These are phyloP conservation scores for Paramormyrops hopkinsi DNA, from an alignment of 2,797 vertebrate genomes.

Conservation along the genomic window DNA sequence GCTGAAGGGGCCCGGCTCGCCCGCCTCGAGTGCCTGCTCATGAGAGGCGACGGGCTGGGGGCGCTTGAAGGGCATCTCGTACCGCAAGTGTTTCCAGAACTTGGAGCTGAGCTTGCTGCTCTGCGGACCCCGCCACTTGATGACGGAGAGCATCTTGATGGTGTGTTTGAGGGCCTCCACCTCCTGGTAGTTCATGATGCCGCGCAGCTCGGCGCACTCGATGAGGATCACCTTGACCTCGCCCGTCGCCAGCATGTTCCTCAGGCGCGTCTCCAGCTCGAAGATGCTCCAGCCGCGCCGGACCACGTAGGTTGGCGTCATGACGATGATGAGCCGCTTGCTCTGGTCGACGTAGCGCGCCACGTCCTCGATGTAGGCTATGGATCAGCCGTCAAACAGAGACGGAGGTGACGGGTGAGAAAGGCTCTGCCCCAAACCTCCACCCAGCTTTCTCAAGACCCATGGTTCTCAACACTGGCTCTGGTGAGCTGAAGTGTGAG, in stretches of 20 bases:
- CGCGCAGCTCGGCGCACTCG: conserved; percentile 90
- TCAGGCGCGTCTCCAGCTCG: conserved; percentile 93
- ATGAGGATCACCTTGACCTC: conserved; percentile 98
- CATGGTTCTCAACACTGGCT: neutral
- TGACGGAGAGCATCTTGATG: conserved; percentile 94
- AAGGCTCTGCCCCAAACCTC: neutral
- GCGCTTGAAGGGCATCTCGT: conserved; percentile 97
- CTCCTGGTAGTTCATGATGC: conserved; percentile 99
- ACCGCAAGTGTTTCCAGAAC: conserved; percentile 99
- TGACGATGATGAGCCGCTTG: conserved; percentile 93
- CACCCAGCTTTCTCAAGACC: conserved; percentile 14
- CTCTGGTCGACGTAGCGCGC: conserved; percentile 97
- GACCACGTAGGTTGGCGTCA: conserved; percentile 96
- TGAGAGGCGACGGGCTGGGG: conserved; percentile 86
- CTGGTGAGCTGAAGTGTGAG: neutral
- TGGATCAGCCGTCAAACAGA: conserved; percentile 29
- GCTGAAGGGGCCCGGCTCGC: conserved; percentile 95
- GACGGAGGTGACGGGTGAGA: neutral
- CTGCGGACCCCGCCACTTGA: conserved; percentile 93
- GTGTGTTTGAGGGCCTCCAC: conserved; percentile 96
- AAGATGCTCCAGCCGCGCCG: conserved; percentile 99
- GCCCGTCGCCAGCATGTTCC: conserved; percentile 90
- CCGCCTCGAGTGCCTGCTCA: conserved; percentile 90
- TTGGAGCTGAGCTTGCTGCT: conserved; percentile 97
- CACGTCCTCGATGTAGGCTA: conserved; percentile 98